Evolutionary conservation across 2,113 vertebrate species (phyloP), one percentile per base, ranked within the genome.

Genomic region (Hucho hucho): DNA sequence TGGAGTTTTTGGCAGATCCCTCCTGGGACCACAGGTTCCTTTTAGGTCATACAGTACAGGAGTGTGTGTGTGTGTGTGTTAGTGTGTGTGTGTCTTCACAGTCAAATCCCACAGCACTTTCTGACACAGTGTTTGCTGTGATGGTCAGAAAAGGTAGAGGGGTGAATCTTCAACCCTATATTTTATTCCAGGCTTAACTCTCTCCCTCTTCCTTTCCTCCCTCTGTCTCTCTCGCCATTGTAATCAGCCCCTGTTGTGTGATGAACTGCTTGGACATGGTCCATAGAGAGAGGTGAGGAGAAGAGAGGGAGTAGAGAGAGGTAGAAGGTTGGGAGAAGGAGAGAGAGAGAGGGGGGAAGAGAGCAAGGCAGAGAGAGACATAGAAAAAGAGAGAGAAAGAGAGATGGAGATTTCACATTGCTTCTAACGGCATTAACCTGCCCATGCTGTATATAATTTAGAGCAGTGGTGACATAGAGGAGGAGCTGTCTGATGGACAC

Each of bases 381-480:
- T 1, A 9, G 12, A 1, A 1, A 7, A 56, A 4, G 28, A 77
- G 53, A 76, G 79, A 81, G n/a, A 77, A 73, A 29, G 73, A 64
- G 75, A 49, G 75, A 49, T 75, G 81, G 83, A 86, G 84, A 80
- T 86, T 82, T 81, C 79, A 77, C 82, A 79, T 84, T 76, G 82
- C 89, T 90, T 92, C 91, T 90, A 90, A 89, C 87, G 16, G 86
- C 88, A 90, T 90, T 87, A 88, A 81, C 75, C 72, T 69, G 74
- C 75, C 74, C 56, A 1, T 76, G 47, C 83, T 87, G 85, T 91
- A 79, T 90, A 91, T 92, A 87, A 92, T 91, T 92, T 90, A 90
- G 86, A 85, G 81, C 69, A 24, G 59, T 89, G 89, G 90, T 76
- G 86, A 46, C 11, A 82, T 83, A 87, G 59, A 29, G 70, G 72